A percentile compares a stretch with the other conserved stretches of the same genome.
These are phyloP conservation scores for Ophiothrix spiculata DNA, from an alignment of 35 echinoderm and acorn worm genomes.

Conservation along the genomic window DNA sequence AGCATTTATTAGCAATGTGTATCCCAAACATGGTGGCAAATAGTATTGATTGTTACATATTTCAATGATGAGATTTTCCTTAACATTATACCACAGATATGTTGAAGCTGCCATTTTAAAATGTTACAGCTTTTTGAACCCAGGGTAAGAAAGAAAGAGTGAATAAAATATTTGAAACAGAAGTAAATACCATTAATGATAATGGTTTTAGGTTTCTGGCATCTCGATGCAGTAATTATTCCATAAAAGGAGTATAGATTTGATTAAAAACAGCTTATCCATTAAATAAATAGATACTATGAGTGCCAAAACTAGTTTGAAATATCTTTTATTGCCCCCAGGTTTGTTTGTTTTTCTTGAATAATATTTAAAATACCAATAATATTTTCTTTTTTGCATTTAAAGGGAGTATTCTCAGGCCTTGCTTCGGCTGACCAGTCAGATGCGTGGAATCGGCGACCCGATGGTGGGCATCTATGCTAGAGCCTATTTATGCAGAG, in stretches of 20 bases:
- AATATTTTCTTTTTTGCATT: neutral
- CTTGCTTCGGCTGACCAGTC: slow-evolving; percentile 84
- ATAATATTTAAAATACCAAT: neutral
- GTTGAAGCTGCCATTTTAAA: slow-evolving; percentile 88
- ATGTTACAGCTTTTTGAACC: slow-evolving; percentile 90
- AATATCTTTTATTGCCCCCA: too few relatives aligned
- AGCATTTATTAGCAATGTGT: neutral
- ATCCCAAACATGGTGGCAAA: neutral
- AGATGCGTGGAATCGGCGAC: slow-evolving; percentile 95
- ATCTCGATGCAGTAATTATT: too few relatives aligned
- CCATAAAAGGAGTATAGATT: too few relatives aligned
- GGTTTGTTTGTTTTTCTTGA: too few relatives aligned
- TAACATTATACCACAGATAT: slow-evolving; percentile 42
- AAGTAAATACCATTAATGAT: too few relatives aligned
- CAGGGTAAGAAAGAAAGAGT: slow-evolving; percentile 55
- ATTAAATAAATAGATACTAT: too few relatives aligned
- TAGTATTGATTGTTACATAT: neutral
- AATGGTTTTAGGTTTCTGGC: too few relatives aligned
- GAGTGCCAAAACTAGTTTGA: too few relatives aligned
- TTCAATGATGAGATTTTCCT: slow-evolving; percentile 12
- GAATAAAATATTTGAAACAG: too few relatives aligned
- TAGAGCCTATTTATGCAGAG: slow-evolving; percentile 84
- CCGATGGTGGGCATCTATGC: slow-evolving; percentile 93
- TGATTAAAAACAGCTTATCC: too few relatives aligned
- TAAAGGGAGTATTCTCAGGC: slow-evolving; percentile 90